Evolutionary conservation across 2,888 invertebrate species (phyloP).

Genomic region (Drosophila maculinotata): DNA sequence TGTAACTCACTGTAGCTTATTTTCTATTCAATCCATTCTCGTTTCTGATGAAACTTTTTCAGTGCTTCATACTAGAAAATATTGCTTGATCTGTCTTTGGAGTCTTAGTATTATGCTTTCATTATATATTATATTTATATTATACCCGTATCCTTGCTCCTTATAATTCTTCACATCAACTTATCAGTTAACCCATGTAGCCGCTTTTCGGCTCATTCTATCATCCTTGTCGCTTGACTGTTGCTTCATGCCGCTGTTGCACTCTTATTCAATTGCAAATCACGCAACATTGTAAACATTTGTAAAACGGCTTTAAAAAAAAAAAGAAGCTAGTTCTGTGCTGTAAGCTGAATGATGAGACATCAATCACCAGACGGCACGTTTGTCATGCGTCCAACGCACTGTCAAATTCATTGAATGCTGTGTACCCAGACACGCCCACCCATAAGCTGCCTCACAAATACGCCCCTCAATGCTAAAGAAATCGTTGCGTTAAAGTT

Average conservation of each 20-base stretch:
- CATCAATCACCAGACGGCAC: conserved; percentile 72
- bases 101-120: no score
- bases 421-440: conserved; percentile 42
- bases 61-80: no score
- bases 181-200: conserved; percentile 40
- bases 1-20: no score
- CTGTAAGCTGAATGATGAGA: conserved; percentile 73
- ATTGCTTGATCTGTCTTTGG: no score
- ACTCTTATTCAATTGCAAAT: conserved; percentile 77
- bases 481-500: conserved; percentile 67
- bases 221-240: conserved; percentile 28
- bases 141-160: background rate
- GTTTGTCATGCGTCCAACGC: conserved; percentile 72
- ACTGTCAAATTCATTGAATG: conserved; percentile 72
- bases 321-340: conserved; percentile 30
- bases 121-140: conserved; percentile 10
- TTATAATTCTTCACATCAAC: conserved; percentile 34
- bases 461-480: conserved; percentile 44
- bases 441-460: no score
- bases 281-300: conserved; percentile 80
- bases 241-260: conserved; percentile 32
- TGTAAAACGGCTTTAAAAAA: conserved; percentile 74
- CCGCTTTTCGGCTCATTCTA: background rate
- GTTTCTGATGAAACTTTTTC: no score
- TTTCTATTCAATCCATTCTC: no score